Evolutionary conservation across 2,797 vertebrate genomes (phyloP), one percentile per base, ranked within the genome.

Genomic region (Amblyopsis hoosieri): DNA sequence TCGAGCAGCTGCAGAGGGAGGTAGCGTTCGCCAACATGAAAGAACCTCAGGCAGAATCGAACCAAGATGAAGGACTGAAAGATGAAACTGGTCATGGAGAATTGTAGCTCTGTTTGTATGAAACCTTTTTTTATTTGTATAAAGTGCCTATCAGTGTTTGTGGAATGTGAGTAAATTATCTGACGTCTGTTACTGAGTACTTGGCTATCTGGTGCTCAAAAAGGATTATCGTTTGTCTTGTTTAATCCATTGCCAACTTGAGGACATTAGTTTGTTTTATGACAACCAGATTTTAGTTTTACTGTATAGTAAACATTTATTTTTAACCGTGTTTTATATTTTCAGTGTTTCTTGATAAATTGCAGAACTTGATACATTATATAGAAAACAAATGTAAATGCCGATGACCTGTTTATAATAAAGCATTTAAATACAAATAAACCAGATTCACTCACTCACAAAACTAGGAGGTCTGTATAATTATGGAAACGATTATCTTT

Each of bases 11-110:
- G 70, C 93, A 89, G 0, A 84, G 85, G 63, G 96, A 98, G 65
- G 93, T 97, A 13, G 90, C 92, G 6, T 95, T 90, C 0, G 97
- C 96, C 78, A 96, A 93, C 89, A 87, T 95, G 84, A 94, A 92
- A 67, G 90, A 71, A 33, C 85, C 90, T 0, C 62, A 81, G 66
- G 80, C 81, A 2, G 92, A 92, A 8, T 65, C 76, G 49, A 72
- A 61, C 45, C 76, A 81, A 29, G 85, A 83, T 0, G 85, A 91
- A 14, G 62, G 3, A 3, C 74, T 90, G 9, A 91, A 89, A 56
- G 81, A 88, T 2, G 91, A 93, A 81, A 70, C 74, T 0, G 90
- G 82, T 45, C 93, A 93, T 1, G 80, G 73, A 56, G 93, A 93
- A 77, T 91, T 93, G 64, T 93, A 57, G 82, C 83, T 12, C 48